Percentiles rank a stretch among this genome's conserved stretches.
Evolutionary conservation across 1,140 invertebrate species (phyloP).

Genomic region (Panagrolaimus sp.): DNA sequence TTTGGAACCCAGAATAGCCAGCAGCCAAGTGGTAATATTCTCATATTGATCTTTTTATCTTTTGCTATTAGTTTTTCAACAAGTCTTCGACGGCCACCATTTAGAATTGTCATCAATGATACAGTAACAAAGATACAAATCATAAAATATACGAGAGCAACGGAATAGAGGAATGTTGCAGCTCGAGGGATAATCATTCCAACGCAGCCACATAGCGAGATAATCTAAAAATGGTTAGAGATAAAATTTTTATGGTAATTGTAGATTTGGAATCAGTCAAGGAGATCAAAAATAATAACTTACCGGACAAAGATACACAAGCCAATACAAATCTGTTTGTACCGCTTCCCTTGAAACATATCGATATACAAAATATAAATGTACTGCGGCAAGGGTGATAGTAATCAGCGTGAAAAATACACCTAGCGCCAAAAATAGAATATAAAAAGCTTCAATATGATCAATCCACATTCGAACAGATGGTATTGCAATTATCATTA

Average conservation of each 20-base stretch:
- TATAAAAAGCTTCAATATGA: conserved; percentile 1
- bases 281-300: conserved; percentile 10
- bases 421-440: not conserved
- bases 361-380: conserved; percentile 9
- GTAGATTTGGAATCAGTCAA: no score
- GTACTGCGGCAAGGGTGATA: not conserved
- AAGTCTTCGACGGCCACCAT: conserved; percentile 41
- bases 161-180: conserved; percentile 49
- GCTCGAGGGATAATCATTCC: conserved; percentile 53
- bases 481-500: no score
- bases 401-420: not conserved
- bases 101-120: conserved; percentile 47
- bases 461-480: not conserved
- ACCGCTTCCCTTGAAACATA: not conserved
- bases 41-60: conserved; percentile 24
- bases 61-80: conserved; percentile 33
- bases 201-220: conserved; percentile 36
- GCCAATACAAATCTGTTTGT: conserved; percentile 5
- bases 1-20: conserved; percentile 42
- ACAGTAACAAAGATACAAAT: conserved; percentile 47
- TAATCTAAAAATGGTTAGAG: conserved; percentile 9
- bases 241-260: no score
- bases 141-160: conserved; percentile 51
- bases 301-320: not conserved
- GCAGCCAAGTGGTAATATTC: conserved; percentile 40